Evolutionary conservation across 1,140 invertebrate species (phyloP).

Genomic region (Lasioglossum albipes): DNA sequence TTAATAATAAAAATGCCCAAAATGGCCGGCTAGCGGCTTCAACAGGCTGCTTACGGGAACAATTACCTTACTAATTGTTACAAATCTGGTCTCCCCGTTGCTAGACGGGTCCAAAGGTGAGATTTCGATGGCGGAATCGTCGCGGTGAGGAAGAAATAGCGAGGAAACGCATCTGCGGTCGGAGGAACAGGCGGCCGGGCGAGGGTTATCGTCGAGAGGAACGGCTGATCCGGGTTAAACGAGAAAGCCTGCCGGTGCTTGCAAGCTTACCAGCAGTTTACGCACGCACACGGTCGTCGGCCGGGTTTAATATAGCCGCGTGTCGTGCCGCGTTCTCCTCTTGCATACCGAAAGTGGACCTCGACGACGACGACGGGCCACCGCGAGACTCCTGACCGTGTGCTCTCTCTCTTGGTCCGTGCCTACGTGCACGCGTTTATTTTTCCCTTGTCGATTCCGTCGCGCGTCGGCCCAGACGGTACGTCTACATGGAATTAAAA

Average conservation of each 20-base stretch:
- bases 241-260: constrained; percentile 26
- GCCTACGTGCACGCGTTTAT: constrained; percentile 19
- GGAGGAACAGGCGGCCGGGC: neutral
- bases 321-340: constrained; percentile 60
- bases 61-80: no score
- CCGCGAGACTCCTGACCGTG: constrained; percentile 6
- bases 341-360: constrained; percentile 67
- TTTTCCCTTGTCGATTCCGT: constrained; percentile 30
- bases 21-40: no score
- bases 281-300: constrained; percentile 41
- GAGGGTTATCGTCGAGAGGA: neutral
- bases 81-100: no score
- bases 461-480: constrained; percentile 7
- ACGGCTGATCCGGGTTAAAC: constrained; percentile 17
- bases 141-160: neutral
- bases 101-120: neutral
- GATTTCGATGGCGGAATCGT: neutral
- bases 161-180: no score
- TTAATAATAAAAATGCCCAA: no score
- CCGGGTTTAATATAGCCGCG: constrained; percentile 69
- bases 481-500: constrained; percentile 7
- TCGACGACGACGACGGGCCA: constrained; percentile 33
- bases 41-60: no score
- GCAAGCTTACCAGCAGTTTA: constrained; percentile 30
- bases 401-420: neutral